Evolutionary conservation across 2,797 vertebrate genomes (phyloP).

Genomic region (Dermochelys coriacea): DNA sequence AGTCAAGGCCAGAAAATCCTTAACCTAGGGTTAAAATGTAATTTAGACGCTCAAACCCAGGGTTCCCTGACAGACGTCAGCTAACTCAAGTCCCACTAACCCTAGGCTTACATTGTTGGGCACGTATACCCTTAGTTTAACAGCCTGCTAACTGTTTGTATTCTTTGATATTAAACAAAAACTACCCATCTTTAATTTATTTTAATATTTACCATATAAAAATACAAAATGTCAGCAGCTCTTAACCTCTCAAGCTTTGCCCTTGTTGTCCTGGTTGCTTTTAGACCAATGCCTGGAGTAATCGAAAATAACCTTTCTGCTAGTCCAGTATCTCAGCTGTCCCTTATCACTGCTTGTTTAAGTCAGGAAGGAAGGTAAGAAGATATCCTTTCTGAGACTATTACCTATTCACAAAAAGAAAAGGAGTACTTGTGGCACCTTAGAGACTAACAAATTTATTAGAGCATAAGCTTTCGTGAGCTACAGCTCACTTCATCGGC

Average conservation of each 20-base stretch:
- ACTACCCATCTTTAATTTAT: background rate
- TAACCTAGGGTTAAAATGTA: too few species aligned
- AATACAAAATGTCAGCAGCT: background rate
- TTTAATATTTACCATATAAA: background rate
- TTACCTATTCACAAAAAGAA: background rate
- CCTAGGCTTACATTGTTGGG: background rate
- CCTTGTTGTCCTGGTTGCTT: background rate
- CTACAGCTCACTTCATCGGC: too few species aligned
- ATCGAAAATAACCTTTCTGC: background rate
- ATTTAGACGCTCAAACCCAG: too few species aligned
- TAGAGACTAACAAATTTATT: too few species aligned
- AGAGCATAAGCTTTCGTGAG: too few species aligned
- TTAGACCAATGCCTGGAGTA: background rate
- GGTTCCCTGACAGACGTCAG: background rate
- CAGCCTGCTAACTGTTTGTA: background rate
- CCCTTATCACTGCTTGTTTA: background rate
- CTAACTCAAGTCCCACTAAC: background rate
- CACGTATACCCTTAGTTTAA: background rate
- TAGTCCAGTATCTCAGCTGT: background rate
- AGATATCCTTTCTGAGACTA: too few species aligned
- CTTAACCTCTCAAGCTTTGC: background rate
- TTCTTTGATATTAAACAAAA: background rate
- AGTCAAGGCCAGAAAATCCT: too few species aligned
- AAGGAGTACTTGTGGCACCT: too few species aligned
- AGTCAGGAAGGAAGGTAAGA: background rate